Conservation (phyloP, 2,888 invertebrate species). For the Acanthosepion esculentum region DNA sequence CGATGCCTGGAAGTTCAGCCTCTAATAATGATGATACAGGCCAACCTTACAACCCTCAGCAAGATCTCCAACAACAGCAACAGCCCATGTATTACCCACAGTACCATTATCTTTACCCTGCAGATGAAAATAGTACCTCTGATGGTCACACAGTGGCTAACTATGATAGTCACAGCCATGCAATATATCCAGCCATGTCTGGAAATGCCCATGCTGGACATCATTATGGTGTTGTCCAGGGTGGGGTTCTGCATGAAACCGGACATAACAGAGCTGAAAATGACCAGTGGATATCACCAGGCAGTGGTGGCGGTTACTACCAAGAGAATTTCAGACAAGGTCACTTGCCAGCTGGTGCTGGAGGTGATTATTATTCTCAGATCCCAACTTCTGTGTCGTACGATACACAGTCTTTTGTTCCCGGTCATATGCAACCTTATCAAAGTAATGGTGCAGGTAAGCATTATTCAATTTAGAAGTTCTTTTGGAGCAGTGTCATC, state of each 20-base stretch:
- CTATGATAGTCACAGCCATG: background rate
- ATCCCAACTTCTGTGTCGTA: background rate
- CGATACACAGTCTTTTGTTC: background rate
- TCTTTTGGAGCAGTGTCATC: too few species aligned
- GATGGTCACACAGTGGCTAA: background rate
- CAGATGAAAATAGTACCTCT: background rate
- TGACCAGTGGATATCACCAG: background rate
- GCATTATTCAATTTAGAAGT: background rate
- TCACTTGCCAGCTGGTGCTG: slow-evolving; percentile 2
- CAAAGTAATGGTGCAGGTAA: slow-evolving; percentile 39
- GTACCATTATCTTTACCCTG: slow-evolving; percentile 44
- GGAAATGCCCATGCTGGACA: background rate
- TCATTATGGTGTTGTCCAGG: background rate
- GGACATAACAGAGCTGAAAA: background rate
- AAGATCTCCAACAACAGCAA: background rate
- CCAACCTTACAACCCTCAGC: background rate
- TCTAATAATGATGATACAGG: background rate
- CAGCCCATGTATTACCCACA: slow-evolving; percentile 38
- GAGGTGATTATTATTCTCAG: background rate
- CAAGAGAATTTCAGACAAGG: background rate
- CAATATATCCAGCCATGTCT: background rate
- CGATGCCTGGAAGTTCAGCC: background rate
- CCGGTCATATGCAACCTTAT: slow-evolving; percentile 24
- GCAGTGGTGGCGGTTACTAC: background rate
- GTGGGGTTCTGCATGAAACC: background rate